Evolutionary conservation across 2,797 vertebrate genomes (phyloP), one percentile per base, ranked within the genome.

Genomic region (Sebastes trivittatus): DNA sequence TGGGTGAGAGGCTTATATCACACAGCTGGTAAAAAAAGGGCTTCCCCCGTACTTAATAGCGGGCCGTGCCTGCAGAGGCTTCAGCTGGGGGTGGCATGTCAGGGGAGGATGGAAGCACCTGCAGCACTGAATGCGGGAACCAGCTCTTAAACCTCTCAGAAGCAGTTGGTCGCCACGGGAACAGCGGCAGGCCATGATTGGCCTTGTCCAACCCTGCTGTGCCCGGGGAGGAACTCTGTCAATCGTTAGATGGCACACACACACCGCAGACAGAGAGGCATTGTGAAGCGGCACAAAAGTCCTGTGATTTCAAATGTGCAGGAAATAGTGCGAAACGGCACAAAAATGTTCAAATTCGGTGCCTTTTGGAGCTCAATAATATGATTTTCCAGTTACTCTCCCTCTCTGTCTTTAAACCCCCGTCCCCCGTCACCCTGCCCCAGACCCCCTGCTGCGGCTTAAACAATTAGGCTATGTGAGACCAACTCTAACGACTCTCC

Each of bases 401-500:
- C 49, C 30, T 83, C 68, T 82, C 65, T 80, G 29, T 82, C 66
- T 85, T 55, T 56, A 54, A 64, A 65, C 68, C 68, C 59, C 69
- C 6, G 10, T 29, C 11, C 77, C 14, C 58, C 29, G 61, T 55
- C 69, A 60, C 62, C 60, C 67, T 75, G 18, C 66, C 75, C 55
- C 56, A 46, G 58, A 68, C 64, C 78, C 80, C 91, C 90, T 69
- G 77, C 84, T 87, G 88, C 36, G 88, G 71, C 78, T 89, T 88
- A 88, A 93, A 92, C 87, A 94, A 93, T 94, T 91, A 94, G 86
- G 42, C 66, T 29, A 64, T 20, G 4, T 63, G 86, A 94, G 87
- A 75, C 81, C 89, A 87, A 77, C 91, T 91, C 91, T 90, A 91
- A 94, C 87, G 92, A 94, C 87, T 92, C 88, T 86, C 83, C 11